A percentile compares a stretch with the other conserved stretches of the same genome.
Evolutionary conservation across 2,888 invertebrate species (phyloP).

Genomic region (Carabus problematicus): DNA sequence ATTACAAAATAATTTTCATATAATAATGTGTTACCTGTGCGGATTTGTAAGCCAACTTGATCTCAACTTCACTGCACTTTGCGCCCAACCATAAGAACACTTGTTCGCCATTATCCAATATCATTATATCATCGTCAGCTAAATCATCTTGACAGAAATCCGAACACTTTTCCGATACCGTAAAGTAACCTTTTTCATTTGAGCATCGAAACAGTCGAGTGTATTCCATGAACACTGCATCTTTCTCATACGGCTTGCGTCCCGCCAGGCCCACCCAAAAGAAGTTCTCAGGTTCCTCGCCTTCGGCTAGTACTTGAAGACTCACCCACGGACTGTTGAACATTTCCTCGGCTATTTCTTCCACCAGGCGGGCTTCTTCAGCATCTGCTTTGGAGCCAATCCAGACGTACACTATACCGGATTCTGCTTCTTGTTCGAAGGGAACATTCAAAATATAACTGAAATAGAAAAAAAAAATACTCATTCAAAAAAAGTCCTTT

Average conservation of each 20-base stretch:
- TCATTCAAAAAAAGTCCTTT: neutral
- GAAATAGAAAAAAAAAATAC: constrained; percentile 39
- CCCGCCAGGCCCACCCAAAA: constrained; percentile 98
- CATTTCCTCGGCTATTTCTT: constrained; percentile 93
- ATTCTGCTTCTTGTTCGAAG: constrained; percentile 83
- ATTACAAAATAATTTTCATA: constrained; percentile 33
- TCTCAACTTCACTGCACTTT: constrained; percentile 97
- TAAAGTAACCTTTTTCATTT: constrained; percentile 99
- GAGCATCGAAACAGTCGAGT: constrained; percentile 97
- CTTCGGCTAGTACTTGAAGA: constrained; percentile 84
- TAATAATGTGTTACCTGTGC: constrained; percentile 76
- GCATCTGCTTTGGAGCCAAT: constrained; percentile 84
- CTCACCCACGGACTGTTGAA: constrained; percentile 84
- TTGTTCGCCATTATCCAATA: constrained; percentile 96
- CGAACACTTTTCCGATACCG: constrained; percentile 98
- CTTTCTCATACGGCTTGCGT: constrained; percentile 85
- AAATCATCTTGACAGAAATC: constrained; percentile 99
- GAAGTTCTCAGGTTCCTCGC: constrained; percentile 97
- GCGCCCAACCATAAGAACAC: constrained; percentile 98
- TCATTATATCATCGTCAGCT: constrained; percentile 99
- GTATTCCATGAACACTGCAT: constrained; percentile 91
- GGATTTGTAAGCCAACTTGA: constrained; percentile 97
- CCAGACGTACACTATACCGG: constrained; percentile 96
- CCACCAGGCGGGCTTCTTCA: constrained; percentile 84
- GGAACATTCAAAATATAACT: constrained; percentile 94